Evolutionary conservation across 1,140 invertebrate genomes (phyloP), one percentile per base, ranked within the genome.

Genomic region (Popillia japonica): DNA sequence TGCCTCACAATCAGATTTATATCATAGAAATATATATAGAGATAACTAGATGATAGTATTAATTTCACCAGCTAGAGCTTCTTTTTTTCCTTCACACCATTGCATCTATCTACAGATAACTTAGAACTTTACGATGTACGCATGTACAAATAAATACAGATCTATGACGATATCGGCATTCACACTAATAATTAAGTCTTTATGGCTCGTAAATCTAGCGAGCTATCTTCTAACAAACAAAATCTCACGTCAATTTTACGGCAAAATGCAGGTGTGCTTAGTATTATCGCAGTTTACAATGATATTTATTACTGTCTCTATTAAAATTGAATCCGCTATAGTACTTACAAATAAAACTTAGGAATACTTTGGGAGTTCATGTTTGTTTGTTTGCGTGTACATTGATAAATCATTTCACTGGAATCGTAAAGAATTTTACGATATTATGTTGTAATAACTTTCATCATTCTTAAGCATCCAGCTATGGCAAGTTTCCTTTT

Each of bases 171-270:
- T 72, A 72, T n/a, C 27, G 14, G 64, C 11, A n/a, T 8, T 72
- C 11, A 72, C 64, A 11, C 8, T 8, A 72, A 72, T 72, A 72
- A 72, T 72, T 72, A 72, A 72, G 22, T 72, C 64, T 72, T 72
- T 72, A 72, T 72, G 0, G 34, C n/a, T 27, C 22, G 14, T 72
- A 72, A 72, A 72, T 72, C 64, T 27, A 72, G 0, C 17, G 11
- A 10, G 44, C 2, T 55, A 55, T 55, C 48, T 55, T n/a, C 48
- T 17, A 55, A n/a, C 48, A 55, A 17, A 55, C n/a, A 55, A 14
- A 55, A n/a, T 55, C 44, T 17, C 14, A 3, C 14, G n/a, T 55
- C 48, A 3, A n/a, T 55, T 55, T 55, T 55, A 55, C 14, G 48
- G 14, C 6, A 55, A 14, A n/a, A 55, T 55, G 48, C 48, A 55